Conservation (phyloP, 2,797 vertebrate genomes). For the Clarias pachynema region DNA sequence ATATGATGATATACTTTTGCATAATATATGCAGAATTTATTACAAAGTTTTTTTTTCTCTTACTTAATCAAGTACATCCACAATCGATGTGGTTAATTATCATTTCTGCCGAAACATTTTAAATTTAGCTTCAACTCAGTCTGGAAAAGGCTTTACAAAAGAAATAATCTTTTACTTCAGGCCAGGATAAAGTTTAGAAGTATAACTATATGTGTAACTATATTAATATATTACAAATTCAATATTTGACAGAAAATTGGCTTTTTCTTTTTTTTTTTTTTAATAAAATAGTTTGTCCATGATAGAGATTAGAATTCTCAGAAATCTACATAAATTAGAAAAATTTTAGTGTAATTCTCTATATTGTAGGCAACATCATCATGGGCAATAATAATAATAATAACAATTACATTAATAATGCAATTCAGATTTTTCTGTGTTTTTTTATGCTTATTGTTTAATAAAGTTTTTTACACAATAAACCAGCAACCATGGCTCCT, state of each 20-base stretch:
- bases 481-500: slow-evolving; percentile 67
- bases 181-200: slow-evolving; percentile 70
- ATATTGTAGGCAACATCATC: slow-evolving; percentile 66
- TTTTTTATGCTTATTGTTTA: slow-evolving; percentile 32
- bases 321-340: slow-evolving; percentile 81
- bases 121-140: slow-evolving; percentile 67
- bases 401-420: slow-evolving; percentile 42
- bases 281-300: slow-evolving; percentile 85
- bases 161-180: slow-evolving; percentile 66
- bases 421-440: slow-evolving; percentile 66
- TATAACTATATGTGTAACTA: slow-evolving; percentile 70
- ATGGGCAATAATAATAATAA: slow-evolving; percentile 58
- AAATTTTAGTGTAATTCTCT: slow-evolving; percentile 81
- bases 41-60: slow-evolving; percentile 53
- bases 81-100: slow-evolving; percentile 66
- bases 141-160: slow-evolving; percentile 63
- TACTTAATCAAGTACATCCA: slow-evolving; percentile 65
- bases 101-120: slow-evolving; percentile 72
- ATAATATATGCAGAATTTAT: slow-evolving; percentile 82
- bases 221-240: slow-evolving; percentile 81
- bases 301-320: slow-evolving; percentile 80
- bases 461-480: slow-evolving; percentile 62
- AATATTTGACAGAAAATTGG: slow-evolving; percentile 74
- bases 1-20: slow-evolving; percentile 71
- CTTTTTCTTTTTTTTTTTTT: slow-evolving; percentile 44